Evolutionary conservation across 35 echinoderm and acorn worm species (phyloP), one percentile per base, ranked within the genome.

Genomic region (Strongylocentrotus purpuratus): DNA sequence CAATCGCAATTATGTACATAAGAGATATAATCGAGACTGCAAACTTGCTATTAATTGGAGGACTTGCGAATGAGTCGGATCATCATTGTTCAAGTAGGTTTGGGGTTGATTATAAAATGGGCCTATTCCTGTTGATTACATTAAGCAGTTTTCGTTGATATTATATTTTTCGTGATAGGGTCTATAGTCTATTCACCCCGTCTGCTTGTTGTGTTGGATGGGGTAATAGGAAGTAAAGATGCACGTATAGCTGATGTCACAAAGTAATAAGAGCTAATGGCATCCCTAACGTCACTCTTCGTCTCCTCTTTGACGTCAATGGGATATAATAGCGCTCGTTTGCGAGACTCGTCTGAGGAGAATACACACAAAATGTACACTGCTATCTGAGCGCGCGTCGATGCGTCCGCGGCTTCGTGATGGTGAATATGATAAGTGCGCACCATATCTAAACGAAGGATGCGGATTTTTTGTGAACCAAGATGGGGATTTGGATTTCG

Each of bases 401-500:
- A 0, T 41, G 35, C 3, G 35, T 41, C 35, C 35, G 35, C 0
- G 35, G 35, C 35, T 41, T 41, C 35, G 35, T 41, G 35, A 41
- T 41, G 35, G 0, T 41, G 35, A 41, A 41, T 86, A 55, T 10
- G 15, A 0, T 33, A 86, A 31, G 4, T 31, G 85, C 33, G 85
- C 85, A 86, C 85, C 15, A 86, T 31, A 86, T 86, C 85, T 31
- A 1, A 33, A 31, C 2, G n/a, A 33, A 86, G 33, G 85, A 86
- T 31, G 85, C 33, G 33, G 85, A 33, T 20, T 18, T 31, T 33
- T 86, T 86, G 4, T 10, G 4, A 22, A 41, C 6, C 85, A 45
- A 89, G 87, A 89, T 89, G 87, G 87, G 41, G 87, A 89, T 17
- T 20, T 17, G 12, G 87, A 89, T 46, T 89, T 33, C 14, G 87